Evolutionary conservation across 2,113 vertebrate genomes (phyloP).

Genomic region (Crotalus tigris): DNA sequence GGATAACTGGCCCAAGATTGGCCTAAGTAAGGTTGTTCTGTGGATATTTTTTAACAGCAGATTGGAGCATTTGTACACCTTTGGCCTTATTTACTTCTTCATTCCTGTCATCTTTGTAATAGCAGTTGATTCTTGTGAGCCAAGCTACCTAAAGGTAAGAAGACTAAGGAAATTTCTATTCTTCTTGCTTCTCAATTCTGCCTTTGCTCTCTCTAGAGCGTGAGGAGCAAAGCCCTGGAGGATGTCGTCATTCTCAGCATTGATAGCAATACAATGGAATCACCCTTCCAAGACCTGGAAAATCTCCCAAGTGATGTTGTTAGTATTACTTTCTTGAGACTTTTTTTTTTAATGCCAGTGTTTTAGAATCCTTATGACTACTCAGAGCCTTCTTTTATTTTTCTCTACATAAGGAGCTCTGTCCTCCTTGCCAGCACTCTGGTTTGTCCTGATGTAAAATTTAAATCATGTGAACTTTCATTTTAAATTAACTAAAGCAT

Average conservation of each 20-base stretch:
- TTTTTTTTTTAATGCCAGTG: neutral
- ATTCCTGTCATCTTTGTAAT: neutral
- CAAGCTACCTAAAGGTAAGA: neutral
- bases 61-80: neutral
- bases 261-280: constrained; percentile 84
- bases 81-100: neutral
- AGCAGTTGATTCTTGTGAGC: neutral
- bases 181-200: neutral
- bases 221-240: constrained; percentile 77
- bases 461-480: neutral
- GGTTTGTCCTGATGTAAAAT: neutral
- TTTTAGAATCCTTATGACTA: neutral
- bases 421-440: neutral
- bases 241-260: constrained; percentile 88
- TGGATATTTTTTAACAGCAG: neutral
- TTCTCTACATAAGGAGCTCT: neutral
- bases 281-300: constrained; percentile 80
- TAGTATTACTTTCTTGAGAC: constrained; percentile 39
- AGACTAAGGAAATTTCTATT: neutral
- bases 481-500: neutral
- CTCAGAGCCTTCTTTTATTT: neutral
- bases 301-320: constrained; percentile 84
- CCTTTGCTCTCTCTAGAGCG: constrained; percentile 65
- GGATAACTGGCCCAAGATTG: neutral
- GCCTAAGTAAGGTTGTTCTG: neutral